Evolutionary conservation across 2,797 vertebrate species (phyloP), one percentile per base, ranked within the genome.

Genomic region (Margarornis squamiger): DNA sequence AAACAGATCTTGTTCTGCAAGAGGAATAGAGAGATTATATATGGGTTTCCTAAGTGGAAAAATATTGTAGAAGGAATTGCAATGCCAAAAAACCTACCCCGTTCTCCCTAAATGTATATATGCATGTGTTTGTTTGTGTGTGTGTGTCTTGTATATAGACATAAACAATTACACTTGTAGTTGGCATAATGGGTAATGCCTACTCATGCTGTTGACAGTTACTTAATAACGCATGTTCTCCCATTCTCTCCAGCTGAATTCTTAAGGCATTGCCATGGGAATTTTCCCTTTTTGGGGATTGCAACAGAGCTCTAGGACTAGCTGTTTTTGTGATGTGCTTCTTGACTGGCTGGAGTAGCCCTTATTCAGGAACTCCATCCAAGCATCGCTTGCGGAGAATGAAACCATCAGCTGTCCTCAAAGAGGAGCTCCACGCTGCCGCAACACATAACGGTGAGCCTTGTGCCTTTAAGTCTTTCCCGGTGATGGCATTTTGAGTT

Each of bases 241-340:
- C 77, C 34, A 43, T 82, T 76, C 77, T 83, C 80, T 70, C 30
- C 68, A 91, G 90, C 80, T 74, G 92, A 54, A 87, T 93, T 94
- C 83, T 88, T 76, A 48, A 77, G 59, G 48, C 63, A 90, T 74
- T 92, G 27, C 55, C 88, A 71, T 49, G 77, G 86, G 93, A 93
- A 62, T 92, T 92, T 85, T 86, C 74, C 74, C 57, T 90, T 86
- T 81, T 76, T 68, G 46, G 77, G 73, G 41, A 30, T 21, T 78
- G 87, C 73, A 78, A n/a, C 21, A 22, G 75, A 90, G 75, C 58
- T 92, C 39, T 73, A 84, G 82, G 76, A 81, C 58, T 46, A 36
- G 67, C 52, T 79, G 58, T 0, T 88, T 86, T 84, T 86, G 88
- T 81, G 90, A 49, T 32, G 36, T 79, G 63, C 82, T 65, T 92